phyloP scores from a whole-genome alignment of 2,888 invertebrate genomes.

The Chymomyza fuscimana region DNA sequence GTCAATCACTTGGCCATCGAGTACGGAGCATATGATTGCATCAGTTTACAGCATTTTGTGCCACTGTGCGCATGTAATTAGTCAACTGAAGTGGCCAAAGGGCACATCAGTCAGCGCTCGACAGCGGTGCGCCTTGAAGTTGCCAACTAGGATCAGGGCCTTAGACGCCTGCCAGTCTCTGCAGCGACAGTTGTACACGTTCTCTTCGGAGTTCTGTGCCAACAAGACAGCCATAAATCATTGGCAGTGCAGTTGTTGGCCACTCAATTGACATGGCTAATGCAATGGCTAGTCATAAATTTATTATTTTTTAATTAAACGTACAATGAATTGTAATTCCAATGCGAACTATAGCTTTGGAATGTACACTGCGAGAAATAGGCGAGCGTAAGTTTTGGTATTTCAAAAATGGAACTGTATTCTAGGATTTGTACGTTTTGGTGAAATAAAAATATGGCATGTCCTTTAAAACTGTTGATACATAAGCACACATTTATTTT shows the following conservation, averaged over 20 bases:
- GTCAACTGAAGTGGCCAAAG: conserved; percentile 66
- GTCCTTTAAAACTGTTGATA: too few relatives aligned
- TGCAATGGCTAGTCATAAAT: conserved; percentile 72
- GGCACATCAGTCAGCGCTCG: conserved; percentile 51
- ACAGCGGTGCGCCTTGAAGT: conserved; percentile 54
- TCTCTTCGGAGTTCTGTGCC: conserved; percentile 8
- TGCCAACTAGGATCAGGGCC: conserved; percentile 7
- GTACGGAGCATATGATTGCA: background rate
- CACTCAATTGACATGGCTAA: conserved; percentile 73
- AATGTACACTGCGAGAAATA: background rate
- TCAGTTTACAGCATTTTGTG: background rate
- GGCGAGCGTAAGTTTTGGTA: too few relatives aligned
- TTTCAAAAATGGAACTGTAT: too few relatives aligned
- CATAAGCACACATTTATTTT: too few relatives aligned
- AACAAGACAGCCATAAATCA: conserved; percentile 22
- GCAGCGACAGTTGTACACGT: conserved; percentile 19
- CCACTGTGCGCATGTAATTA: conserved; percentile 50
- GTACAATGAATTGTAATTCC: conserved; percentile 72
- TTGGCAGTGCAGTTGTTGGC: conserved; percentile 28
- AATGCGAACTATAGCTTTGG: conserved; percentile 19
- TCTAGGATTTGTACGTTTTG: too few relatives aligned
- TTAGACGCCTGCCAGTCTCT: conserved; percentile 63
- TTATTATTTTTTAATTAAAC: conserved; percentile 74
- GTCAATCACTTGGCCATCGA: conserved; percentile 1
- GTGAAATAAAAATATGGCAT: too few relatives aligned